A percentile compares a stretch with the other conserved stretches of the same genome.
Evolutionary conservation across 1,140 invertebrate genomes (phyloP).

Genomic region (Heliothis virescens): DNA sequence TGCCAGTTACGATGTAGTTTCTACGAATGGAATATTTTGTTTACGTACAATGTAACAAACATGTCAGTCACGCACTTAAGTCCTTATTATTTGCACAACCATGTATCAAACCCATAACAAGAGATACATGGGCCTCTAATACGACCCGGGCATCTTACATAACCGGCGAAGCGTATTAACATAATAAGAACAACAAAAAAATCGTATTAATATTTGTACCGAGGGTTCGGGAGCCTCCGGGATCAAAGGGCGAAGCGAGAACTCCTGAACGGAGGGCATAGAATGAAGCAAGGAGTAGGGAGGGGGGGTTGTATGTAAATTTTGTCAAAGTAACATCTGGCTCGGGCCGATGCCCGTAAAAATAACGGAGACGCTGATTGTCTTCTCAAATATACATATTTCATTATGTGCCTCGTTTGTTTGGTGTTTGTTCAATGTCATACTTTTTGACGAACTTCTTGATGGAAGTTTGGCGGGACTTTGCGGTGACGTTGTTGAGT

Average conservation of each 20-base stretch:
- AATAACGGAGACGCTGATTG: slow-evolving; percentile 45
- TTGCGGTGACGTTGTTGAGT: not conserved
- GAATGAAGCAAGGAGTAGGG: not conserved
- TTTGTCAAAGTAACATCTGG: slow-evolving; percentile 47
- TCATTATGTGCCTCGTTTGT: slow-evolving; percentile 24
- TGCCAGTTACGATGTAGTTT: not conserved
- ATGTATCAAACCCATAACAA: slow-evolving; percentile 9
- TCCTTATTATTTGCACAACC: not conserved
- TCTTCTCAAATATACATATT: slow-evolving; percentile 47
- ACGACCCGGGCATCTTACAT: slow-evolving; percentile 18
- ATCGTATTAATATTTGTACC: slow-evolving; percentile 49
- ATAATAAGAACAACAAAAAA: slow-evolving; percentile 44
- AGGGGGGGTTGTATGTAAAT: slow-evolving; percentile 38
- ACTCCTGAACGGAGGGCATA: slow-evolving; percentile 17
- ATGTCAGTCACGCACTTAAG: not conserved
- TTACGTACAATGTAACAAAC: not conserved
- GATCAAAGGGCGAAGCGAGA: slow-evolving; percentile 39
- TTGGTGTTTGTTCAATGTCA: slow-evolving; percentile 1
- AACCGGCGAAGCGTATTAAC: slow-evolving; percentile 25
- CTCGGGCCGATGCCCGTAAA: slow-evolving; percentile 27
- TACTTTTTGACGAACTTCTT: not conserved
- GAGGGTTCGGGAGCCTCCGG: slow-evolving; percentile 27
- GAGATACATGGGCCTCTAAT: not conserved
- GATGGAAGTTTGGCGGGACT: not conserved
- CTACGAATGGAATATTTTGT: too few species aligned